phyloP scores from a whole-genome alignment of 2,888 invertebrate species.

The Lamellibrachia satsuma region DNA sequence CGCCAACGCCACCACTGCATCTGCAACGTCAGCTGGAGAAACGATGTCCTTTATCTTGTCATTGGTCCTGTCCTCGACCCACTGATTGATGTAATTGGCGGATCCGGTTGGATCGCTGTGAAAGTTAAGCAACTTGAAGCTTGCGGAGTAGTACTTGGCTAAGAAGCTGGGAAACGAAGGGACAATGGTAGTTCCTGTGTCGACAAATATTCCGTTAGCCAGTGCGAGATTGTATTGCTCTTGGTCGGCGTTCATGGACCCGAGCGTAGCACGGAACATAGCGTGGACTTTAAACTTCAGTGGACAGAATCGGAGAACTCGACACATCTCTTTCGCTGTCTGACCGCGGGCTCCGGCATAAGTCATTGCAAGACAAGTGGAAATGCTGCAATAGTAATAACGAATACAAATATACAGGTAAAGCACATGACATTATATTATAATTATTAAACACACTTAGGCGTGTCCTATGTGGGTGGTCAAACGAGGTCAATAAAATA shows the following conservation, averaged over 20 bases:
- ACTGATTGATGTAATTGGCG: conserved; percentile 44
- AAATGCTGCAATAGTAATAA: neutral
- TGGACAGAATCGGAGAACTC: neutral
- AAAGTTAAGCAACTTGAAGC: neutral
- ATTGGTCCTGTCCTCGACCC: neutral
- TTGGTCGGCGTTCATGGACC: neutral
- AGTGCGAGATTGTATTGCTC: neutral
- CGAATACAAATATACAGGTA: no score
- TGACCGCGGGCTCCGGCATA: neutral
- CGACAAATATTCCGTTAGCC: neutral
- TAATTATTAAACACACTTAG: no score
- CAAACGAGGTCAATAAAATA: no score
- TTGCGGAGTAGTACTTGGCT: neutral
- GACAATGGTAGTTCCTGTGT: neutral
- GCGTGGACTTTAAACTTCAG: neutral
- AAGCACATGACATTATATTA: no score
- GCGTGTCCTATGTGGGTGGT: no score
- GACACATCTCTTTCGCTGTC: neutral
- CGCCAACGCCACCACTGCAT: neutral
- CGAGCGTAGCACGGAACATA: neutral
- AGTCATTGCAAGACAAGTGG: neutral
- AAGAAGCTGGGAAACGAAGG: neutral
- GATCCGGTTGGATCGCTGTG: no score
- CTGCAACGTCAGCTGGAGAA: neutral
- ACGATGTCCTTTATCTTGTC: neutral